Evolutionary conservation across 2,797 vertebrate species (phyloP), one percentile per base, ranked within the genome.

Genomic region (Halcyon smyrnensis): DNA sequence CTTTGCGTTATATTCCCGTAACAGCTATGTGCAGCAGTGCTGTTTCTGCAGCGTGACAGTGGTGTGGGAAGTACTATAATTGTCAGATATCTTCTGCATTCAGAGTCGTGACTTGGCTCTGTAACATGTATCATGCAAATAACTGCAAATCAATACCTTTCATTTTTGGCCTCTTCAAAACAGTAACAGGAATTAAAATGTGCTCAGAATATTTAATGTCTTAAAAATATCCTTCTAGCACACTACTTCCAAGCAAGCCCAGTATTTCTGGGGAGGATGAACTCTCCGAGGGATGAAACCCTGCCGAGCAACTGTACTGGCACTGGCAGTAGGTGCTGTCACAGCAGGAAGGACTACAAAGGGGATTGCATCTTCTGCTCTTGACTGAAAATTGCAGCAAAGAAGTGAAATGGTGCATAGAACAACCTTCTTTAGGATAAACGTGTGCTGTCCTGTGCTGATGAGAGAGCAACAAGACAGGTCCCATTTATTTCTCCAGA

Each of bases 21-120:
- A 89, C 62, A 91, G n/a, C 67, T 28, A n/a, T 36, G 64, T 79
- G 60, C 36, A 93, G 68, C 90, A 70, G n/a, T 48, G 76, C 65
- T 80, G 54, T 57, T 89, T 95, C 64, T 89, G 74, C 80, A 82
- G 54, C 34, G 77, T 73, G 85, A 86, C 95, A 79, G 63, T 53
- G 87, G 60, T 6, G 86, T 91, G 74, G 93, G 91, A 95, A 93
- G 83, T 43, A 23, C 74, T 90, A 45, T 80, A 95, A 79, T 79
- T 88, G 63, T 80, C 76, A 87, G 88, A 59, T 91, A 57, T 62
- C 80, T 91, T 71, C 85, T 84, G 80, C 70, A n/a, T 71, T 54
- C 54, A 17, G 6, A 95, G 77, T 94, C 30, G 56, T 93, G 91
- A 91, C 93, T 94, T 89, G 83, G 93, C 81, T 91, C 75, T 18